These are phyloP conservation scores for Cotesia typhae DNA, from an alignment of 1,140 invertebrate species.

Conservation along the genomic window DNA sequence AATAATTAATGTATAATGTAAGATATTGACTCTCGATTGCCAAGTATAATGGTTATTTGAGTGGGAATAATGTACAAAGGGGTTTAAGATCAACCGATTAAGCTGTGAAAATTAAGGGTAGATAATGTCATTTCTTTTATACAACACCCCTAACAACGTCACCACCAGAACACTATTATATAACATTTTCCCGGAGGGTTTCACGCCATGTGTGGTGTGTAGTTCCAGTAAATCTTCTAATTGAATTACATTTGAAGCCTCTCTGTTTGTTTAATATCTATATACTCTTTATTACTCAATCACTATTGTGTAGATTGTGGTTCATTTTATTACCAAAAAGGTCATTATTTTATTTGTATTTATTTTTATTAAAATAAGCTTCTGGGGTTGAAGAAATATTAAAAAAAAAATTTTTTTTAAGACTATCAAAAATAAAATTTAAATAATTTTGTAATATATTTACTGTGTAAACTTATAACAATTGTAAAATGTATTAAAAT, in stretches of 20 bases:
- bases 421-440: too few relatives aligned
- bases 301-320: not conserved
- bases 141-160: conserved; percentile 2
- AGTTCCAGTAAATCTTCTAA: not conserved
- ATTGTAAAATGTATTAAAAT: too few relatives aligned
- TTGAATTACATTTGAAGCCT: not conserved
- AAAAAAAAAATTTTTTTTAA: too few relatives aligned
- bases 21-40: too few relatives aligned
- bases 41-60: too few relatives aligned
- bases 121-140: not conserved
- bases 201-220: conserved; percentile 10
- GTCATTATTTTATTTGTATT: too few relatives aligned
- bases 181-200: conserved; percentile 8
- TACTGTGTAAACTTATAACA: too few relatives aligned
- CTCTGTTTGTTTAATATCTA: not conserved
- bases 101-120: not conserved
- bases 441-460: too few relatives aligned
- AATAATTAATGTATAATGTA: too few relatives aligned
- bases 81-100: conserved; percentile 14
- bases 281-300: not conserved
- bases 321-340: not conserved
- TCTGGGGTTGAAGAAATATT: too few relatives aligned
- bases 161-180: conserved; percentile 34
- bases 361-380: too few relatives aligned
- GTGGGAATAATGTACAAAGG: conserved; percentile 12